Percentiles rank a stretch among this genome's conserved stretches.
phyloP scores from a whole-genome alignment of 2,888 invertebrate genomes.

The Troides aeacus region DNA sequence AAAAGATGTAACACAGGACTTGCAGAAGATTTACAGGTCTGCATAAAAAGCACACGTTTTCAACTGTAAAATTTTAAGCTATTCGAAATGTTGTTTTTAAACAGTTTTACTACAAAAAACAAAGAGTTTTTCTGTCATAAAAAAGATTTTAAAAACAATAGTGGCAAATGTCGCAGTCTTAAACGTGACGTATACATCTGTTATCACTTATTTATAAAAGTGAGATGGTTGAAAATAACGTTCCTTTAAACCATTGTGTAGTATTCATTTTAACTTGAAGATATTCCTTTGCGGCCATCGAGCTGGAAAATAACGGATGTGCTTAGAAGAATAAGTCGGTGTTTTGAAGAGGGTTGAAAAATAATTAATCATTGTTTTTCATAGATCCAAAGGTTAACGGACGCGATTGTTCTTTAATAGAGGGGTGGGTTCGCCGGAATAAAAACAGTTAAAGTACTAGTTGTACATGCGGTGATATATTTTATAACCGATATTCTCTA shows the following conservation, averaged over 20 bases:
- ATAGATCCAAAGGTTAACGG: conserved; percentile 72
- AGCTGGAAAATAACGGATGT: conserved; percentile 79
- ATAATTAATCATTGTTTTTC: conserved; percentile 78
- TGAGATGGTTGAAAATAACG: conserved; percentile 46
- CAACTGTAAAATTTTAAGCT: too few relatives aligned
- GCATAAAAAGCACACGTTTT: too few relatives aligned
- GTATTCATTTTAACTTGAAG: conserved; percentile 74
- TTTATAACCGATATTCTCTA: background rate
- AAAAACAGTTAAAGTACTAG: background rate
- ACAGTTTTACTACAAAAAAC: too few relatives aligned
- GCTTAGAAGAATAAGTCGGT: conserved; percentile 76
- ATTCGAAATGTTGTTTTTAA: too few relatives aligned
- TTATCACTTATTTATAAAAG: background rate
- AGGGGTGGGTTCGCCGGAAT: conserved; percentile 58
- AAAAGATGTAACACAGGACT: too few relatives aligned
- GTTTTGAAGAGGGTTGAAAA: conserved; percentile 77
- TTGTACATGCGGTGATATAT: background rate
- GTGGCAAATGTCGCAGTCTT: too few relatives aligned
- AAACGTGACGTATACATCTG: too few relatives aligned
- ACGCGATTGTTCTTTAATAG: conserved; percentile 70
- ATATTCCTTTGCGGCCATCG: conserved; percentile 71
- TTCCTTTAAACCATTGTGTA: conserved; percentile 57
- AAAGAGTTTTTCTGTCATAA: too few relatives aligned
- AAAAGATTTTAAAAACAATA: too few relatives aligned
- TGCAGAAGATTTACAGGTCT: too few relatives aligned